A percentile compares a stretch with the other conserved stretches of the same genome.
These are phyloP conservation scores for Araneus ventricosus DNA, from an alignment of 1,140 invertebrate genomes.

Conservation along the genomic window DNA sequence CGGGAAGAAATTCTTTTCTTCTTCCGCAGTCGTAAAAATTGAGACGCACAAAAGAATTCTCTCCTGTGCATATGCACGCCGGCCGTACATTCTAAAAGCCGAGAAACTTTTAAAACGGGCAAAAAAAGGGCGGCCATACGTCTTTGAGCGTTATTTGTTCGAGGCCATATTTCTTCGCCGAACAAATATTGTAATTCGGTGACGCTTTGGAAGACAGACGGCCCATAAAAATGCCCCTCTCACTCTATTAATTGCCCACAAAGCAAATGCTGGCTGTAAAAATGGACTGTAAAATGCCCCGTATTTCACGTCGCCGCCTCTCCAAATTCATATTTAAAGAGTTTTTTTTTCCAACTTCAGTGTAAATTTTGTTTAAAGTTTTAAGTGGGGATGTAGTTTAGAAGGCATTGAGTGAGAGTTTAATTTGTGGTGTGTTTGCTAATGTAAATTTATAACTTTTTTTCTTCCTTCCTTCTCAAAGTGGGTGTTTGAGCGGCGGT, in stretches of 20 bases:
- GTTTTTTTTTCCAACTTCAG: neutral
- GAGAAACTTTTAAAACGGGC: slow-evolving; percentile 2
- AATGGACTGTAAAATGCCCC: neutral
- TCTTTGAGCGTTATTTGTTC: slow-evolving; percentile 17
- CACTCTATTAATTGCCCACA: slow-evolving; percentile 19
- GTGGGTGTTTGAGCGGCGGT: neutral
- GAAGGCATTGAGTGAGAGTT: neutral
- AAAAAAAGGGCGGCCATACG: neutral
- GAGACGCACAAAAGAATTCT: slow-evolving; percentile 18
- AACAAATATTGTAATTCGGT: slow-evolving; percentile 38
- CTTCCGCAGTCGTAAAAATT: neutral
- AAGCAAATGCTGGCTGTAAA: slow-evolving; percentile 41
- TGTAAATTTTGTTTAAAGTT: neutral
- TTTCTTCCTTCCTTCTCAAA: neutral
- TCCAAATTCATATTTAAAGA: slow-evolving; percentile 1
- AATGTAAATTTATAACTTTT: neutral
- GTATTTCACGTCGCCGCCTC: neutral
- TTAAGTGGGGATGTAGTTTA: neutral
- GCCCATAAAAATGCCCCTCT: slow-evolving; percentile 31
- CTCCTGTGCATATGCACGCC: neutral
- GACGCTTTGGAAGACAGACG: neutral
- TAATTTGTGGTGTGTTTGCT: slow-evolving; percentile 6
- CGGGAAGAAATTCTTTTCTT: slow-evolving; percentile 22
- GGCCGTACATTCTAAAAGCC: neutral
- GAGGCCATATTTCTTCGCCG: neutral